Base-by-base conservation (phyloP, 1,140 invertebrate species). In the Pseudomyrmex flavicornis region DNA sequence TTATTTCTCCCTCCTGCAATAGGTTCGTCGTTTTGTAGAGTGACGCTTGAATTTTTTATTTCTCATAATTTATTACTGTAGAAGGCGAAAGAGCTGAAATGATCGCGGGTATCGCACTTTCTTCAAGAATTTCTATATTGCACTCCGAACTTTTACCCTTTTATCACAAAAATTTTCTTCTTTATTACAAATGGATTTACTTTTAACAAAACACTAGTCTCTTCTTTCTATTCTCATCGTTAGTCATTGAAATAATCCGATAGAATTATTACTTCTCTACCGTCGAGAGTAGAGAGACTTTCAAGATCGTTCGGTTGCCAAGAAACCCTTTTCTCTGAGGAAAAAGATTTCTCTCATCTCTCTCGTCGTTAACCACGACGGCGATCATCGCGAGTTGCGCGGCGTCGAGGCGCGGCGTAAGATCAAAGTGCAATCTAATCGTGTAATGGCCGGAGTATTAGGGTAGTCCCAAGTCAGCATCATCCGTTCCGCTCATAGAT, bases 351-450 rank as follows among this genome's bases (percentile, higher is more conserved):
- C 20, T 56, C 20, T 54, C 48, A 2, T 65, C 50, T 77, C 50
- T 69, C 56, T 61, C 50, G 50, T 61, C 20, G 35, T 75, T 75
- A 75, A n/a, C 46, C 73, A 20, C 46, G 48, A 50, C 56, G 22
- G 44, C 26, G 56, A 82, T 68, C 66, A 79, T 54, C 65, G 66
- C 65, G 59, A 50, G 65, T 20, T 56, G 22, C 61, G 80, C 80
- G 76, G 76, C 62, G 50, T 15, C 15, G 65, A 20, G 68, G 22
- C 52, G 80, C 80, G 76, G 76, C 62, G 50, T 15, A 26, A 52
- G 85, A 86, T 85, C 85, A 85, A 86, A 85, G 83, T 80, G 56
- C 85, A 73, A 79, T 73, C 69, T 82, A 85, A 86, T 85, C 85
- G 85, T 63, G 61, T 85, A 80, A 85, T 85, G 35, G 54, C 50